A percentile compares a stretch with the other conserved stretches of the same genome.
Conservation (phyloP, 2,797 vertebrate species). For the Anguilla anguilla region DNA sequence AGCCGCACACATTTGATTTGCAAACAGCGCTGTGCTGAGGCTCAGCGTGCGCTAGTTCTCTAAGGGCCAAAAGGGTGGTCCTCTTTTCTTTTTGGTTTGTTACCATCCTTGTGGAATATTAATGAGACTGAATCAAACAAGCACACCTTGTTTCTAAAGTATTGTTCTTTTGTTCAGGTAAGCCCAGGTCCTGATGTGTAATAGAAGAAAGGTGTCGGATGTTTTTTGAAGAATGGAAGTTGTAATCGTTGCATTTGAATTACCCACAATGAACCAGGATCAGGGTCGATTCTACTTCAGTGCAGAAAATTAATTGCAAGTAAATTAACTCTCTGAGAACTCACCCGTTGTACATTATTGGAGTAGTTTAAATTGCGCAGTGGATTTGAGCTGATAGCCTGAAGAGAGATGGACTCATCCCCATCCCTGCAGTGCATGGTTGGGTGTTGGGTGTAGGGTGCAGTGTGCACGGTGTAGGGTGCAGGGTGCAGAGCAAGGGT, state of each 20-base stretch:
- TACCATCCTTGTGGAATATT: not conserved
- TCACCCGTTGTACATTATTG: not conserved
- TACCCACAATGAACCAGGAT: not conserved
- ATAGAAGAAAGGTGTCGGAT: not conserved
- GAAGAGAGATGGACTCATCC: too few species aligned
- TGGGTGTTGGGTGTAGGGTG: too few species aligned
- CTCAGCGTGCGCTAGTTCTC: constrained; percentile 3
- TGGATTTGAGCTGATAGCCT: not conserved
- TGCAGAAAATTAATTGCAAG: not conserved
- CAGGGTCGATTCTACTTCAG: not conserved
- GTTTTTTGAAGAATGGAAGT: not conserved
- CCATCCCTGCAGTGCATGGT: too few species aligned
- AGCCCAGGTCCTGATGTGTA: not conserved
- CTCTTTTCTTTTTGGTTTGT: not conserved
- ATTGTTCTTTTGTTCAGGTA: not conserved
- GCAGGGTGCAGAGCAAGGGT: too few species aligned
- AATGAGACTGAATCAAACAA: not conserved
- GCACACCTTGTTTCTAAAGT: not conserved
- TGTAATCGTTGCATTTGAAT: not conserved
- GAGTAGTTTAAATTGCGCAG: not conserved
- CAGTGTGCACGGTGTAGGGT: too few species aligned
- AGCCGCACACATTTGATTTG: constrained; percentile 51
- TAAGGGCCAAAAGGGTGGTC: not conserved
- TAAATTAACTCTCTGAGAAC: not conserved
- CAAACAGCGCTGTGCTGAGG: constrained; percentile 50